Conservation (phyloP, 2,113 vertebrate genomes). For the Mesembrinibis cayennensis region DNA sequence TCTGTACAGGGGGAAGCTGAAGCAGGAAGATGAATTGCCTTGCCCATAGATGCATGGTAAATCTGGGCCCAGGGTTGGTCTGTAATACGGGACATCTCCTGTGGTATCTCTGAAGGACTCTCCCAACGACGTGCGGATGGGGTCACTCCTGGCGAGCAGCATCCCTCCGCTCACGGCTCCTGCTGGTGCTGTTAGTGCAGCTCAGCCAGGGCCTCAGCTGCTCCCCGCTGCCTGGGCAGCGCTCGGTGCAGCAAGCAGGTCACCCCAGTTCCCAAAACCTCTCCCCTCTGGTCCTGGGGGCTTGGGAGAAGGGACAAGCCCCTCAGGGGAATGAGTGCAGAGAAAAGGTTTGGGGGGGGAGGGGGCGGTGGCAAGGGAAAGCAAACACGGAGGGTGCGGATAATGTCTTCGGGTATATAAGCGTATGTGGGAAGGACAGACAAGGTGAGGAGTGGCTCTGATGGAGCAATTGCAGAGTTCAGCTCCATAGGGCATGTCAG, state of each 20-base stretch:
- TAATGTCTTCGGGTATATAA: neutral
- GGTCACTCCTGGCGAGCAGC: neutral
- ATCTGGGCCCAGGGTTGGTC: neutral
- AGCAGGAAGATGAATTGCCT: neutral
- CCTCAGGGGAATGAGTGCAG: neutral
- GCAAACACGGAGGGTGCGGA: neutral
- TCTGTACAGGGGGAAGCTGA: neutral
- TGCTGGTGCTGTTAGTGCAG: neutral
- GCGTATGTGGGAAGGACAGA: neutral
- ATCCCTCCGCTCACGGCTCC: rapidly evolving
- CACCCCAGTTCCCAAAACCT: neutral
- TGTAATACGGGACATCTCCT: neutral
- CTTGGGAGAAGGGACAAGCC: neutral
- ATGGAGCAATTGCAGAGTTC: neutral
- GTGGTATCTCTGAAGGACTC: neutral
- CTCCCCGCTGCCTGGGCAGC: neutral
- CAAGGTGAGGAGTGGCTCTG: neutral
- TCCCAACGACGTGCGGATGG: rapidly evolving
- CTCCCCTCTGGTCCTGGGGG: neutral
- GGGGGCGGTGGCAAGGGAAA: neutral
- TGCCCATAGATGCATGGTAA: neutral
- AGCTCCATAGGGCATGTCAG: neutral
- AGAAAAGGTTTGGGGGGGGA: neutral
- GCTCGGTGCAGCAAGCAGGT: neutral
- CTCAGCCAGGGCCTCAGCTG: neutral